Conservation (phyloP, 2,888 invertebrate species). For the Julus scanicus region DNA sequence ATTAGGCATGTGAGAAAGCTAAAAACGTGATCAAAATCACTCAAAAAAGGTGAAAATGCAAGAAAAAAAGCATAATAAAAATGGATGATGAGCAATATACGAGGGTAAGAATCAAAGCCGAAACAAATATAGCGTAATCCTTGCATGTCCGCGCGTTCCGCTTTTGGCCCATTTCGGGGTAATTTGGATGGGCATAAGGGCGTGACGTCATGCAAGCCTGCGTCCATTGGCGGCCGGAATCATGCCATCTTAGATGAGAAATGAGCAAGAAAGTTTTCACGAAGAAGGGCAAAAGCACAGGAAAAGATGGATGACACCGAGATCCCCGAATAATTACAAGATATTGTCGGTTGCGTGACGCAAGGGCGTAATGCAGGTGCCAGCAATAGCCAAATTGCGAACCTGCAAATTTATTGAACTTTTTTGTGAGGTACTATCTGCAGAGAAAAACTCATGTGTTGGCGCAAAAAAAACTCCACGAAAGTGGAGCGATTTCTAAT, state of each 20-base stretch:
- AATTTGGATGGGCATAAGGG: constrained; percentile 15
- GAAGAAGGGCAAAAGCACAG: neutral
- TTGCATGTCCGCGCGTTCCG: constrained; percentile 19
- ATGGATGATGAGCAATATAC: constrained; percentile 15
- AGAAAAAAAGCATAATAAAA: neutral
- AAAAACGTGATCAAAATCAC: neutral
- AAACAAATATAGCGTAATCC: constrained; percentile 8
- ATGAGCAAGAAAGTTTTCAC: constrained; percentile 30
- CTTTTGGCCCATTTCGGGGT: neutral
- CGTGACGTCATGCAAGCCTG: constrained; percentile 42
- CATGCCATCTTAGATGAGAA: constrained; percentile 48
- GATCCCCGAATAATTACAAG: neutral
- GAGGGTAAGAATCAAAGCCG: neutral
- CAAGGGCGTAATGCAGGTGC: constrained; percentile 6
- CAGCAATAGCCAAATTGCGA: neutral
- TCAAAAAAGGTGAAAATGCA: neutral
- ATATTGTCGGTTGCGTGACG: constrained; percentile 25
- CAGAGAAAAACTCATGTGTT: neutral
- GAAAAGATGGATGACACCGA: neutral
- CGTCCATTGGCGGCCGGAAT: constrained; percentile 46
- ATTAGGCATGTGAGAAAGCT: neutral
- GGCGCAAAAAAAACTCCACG: neutral
- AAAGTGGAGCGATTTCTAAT: neutral
- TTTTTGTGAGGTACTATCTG: neutral
- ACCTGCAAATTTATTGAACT: neutral